phyloP scores from a whole-genome alignment of 1,140 invertebrate species.

The Harpegnathos saltator region DNA sequence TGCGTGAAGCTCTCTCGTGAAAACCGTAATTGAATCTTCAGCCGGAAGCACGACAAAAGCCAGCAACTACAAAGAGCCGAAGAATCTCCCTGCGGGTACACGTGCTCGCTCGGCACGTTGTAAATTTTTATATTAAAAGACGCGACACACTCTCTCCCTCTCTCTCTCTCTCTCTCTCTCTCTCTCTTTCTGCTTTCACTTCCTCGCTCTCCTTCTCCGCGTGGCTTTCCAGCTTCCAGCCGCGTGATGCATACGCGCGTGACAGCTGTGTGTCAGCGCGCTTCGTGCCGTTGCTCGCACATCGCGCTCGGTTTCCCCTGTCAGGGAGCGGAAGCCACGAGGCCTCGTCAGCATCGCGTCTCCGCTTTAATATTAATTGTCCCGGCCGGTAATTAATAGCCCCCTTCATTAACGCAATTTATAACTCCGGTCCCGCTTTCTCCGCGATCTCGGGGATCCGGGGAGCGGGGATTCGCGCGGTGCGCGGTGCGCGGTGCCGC shows the following conservation, averaged over 20 bases:
- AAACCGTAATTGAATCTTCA: conserved; percentile 43
- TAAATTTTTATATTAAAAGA: conserved; percentile 53
- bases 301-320: conserved; percentile 45
- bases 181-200: too few relatives aligned
- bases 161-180: too few relatives aligned
- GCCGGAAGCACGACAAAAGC: conserved; percentile 43
- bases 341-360: conserved; percentile 43
- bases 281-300: conserved; percentile 10
- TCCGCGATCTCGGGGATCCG: too few relatives aligned
- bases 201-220: too few relatives aligned
- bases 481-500: too few relatives aligned
- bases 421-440: conserved; percentile 37
- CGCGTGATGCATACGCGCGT: conserved; percentile 12
- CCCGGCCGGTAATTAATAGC: conserved; percentile 65
- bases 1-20: conserved; percentile 1
- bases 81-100: not conserved
- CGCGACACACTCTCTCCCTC: too few relatives aligned
- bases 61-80: not conserved
- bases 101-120: conserved; percentile 14
- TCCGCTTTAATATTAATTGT: conserved; percentile 70
- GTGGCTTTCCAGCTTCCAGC: not conserved
- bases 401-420: conserved; percentile 69
- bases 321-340: conserved; percentile 53
- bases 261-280: conserved; percentile 16
- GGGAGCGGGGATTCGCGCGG: not conserved